Percentiles rank a stretch among this genome's conserved stretches.
These are phyloP conservation scores for Tricholaema leucomelas DNA, from an alignment of 2,113 vertebrate genomes.

Conservation along the genomic window DNA sequence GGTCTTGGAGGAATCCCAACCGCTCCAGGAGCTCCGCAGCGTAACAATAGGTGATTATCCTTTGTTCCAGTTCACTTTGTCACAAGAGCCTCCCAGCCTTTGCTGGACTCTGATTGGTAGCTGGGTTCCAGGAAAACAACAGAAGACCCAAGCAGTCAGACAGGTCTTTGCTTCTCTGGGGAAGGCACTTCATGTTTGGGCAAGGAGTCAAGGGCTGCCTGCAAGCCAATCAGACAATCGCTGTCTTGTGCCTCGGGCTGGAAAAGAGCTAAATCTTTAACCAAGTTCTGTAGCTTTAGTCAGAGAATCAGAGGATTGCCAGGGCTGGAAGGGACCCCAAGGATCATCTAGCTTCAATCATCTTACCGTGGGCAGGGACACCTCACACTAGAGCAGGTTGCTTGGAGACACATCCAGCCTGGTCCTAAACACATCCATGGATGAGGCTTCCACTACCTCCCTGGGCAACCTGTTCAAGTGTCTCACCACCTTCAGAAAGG, in stretches of 20 bases:
- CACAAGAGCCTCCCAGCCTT: not conserved
- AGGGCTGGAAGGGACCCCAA: too few relatives aligned
- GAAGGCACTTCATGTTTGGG: not conserved
- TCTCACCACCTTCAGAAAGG: not conserved
- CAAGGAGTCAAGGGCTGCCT: not conserved
- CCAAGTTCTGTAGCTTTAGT: not conserved
- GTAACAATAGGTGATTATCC: not conserved
- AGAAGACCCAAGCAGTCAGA: not conserved
- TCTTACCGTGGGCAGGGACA: too few relatives aligned
- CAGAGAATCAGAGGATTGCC: not conserved
- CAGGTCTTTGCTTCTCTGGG: not conserved
- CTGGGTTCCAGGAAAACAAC: not conserved
- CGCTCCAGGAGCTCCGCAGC: not conserved
- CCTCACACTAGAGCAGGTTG: too few relatives aligned
- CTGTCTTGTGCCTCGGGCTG: not conserved
- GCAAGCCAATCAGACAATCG: not conserved
- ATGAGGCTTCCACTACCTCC: too few relatives aligned
- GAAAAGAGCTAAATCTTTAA: not conserved
- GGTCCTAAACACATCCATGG: too few relatives aligned
- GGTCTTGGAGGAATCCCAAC: slow-evolving; percentile 11
- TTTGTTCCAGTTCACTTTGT: not conserved
- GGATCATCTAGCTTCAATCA: too few relatives aligned
- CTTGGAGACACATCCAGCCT: too few relatives aligned
- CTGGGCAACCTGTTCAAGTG: too few relatives aligned
- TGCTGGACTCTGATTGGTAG: not conserved